Evolutionary conservation across 35 echinoderm and acorn worm genomes (phyloP).

Genomic region (Lytechinus variegatus): DNA sequence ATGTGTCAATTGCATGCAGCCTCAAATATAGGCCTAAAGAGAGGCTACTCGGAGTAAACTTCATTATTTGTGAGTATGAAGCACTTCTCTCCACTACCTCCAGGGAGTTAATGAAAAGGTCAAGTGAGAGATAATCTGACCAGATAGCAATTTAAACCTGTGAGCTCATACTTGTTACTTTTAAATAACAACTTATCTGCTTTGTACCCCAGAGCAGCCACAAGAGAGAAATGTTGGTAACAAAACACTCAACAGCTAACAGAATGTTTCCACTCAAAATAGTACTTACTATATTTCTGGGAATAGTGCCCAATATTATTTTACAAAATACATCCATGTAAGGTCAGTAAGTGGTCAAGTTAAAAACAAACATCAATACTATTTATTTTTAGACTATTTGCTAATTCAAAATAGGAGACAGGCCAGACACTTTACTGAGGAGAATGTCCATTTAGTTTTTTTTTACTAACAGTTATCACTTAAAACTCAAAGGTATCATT

Average conservation of each 20-base stretch:
- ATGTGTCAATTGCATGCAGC: too few relatives aligned
- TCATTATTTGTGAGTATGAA: background rate
- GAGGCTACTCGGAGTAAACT: background rate
- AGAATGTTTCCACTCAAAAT: background rate
- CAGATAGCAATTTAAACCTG: constrained; percentile 3
- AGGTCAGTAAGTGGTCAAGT: background rate
- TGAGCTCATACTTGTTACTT: constrained; percentile 10
- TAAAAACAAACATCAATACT: too few relatives aligned
- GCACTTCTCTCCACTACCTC: background rate
- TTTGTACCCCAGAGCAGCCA: background rate
- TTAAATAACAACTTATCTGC: background rate
- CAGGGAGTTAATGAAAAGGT: background rate
- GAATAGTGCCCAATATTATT: background rate
- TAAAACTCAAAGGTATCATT: too few relatives aligned
- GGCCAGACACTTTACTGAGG: background rate
- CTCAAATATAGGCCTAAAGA: background rate
- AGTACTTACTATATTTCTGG: background rate
- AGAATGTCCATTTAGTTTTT: background rate
- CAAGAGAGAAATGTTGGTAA: background rate
- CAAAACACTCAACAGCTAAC: constrained; percentile 9
- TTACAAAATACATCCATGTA: background rate
- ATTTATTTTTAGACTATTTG: background rate
- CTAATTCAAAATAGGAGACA: background rate
- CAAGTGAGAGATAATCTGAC: background rate
- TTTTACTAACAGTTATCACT: too few relatives aligned